Evolutionary conservation across 2,113 vertebrate species (phyloP).

Genomic region (Barbus barbus): DNA sequence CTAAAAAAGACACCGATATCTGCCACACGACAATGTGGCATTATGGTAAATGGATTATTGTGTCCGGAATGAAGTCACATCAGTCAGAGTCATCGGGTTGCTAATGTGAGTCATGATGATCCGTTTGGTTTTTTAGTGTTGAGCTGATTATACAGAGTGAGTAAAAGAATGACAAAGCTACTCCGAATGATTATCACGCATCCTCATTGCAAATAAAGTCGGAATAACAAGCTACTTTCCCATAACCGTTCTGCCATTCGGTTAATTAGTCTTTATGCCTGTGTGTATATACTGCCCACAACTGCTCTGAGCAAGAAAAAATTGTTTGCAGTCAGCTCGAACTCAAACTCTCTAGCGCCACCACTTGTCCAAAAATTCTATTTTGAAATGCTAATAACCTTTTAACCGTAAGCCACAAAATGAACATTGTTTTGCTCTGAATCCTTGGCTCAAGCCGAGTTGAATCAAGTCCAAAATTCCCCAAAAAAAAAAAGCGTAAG

Average conservation of each 20-base stretch:
- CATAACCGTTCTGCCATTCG: neutral
- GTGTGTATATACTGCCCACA: neutral
- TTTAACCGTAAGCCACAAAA: too few species aligned
- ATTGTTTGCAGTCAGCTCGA: neutral
- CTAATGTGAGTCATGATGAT: conserved; percentile 33
- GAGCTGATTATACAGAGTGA: neutral
- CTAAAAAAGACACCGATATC: neutral
- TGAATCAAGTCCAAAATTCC: too few species aligned
- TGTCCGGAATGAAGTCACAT: conserved; percentile 17
- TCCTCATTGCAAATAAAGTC: conserved; percentile 7
- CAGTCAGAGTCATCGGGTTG: conserved; percentile 20
- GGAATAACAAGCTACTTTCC: conserved; percentile 12
- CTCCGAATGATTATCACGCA: conserved; percentile 9
- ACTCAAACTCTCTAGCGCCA: too few species aligned
- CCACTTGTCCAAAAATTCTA: too few species aligned
- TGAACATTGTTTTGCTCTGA: too few species aligned
- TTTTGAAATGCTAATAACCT: too few species aligned
- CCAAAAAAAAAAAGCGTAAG: too few species aligned
- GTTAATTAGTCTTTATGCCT: conserved; percentile 26
- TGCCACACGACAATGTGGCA: neutral
- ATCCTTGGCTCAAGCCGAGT: too few species aligned
- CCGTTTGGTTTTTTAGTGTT: neutral
- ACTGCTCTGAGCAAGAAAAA: neutral
- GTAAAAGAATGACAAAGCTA: conserved; percentile 27
- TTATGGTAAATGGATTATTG: conserved; percentile 7